Evolutionary conservation across 2,113 vertebrate species (phyloP), one percentile per base, ranked within the genome.

Genomic region (Festucalex cinctus): DNA sequence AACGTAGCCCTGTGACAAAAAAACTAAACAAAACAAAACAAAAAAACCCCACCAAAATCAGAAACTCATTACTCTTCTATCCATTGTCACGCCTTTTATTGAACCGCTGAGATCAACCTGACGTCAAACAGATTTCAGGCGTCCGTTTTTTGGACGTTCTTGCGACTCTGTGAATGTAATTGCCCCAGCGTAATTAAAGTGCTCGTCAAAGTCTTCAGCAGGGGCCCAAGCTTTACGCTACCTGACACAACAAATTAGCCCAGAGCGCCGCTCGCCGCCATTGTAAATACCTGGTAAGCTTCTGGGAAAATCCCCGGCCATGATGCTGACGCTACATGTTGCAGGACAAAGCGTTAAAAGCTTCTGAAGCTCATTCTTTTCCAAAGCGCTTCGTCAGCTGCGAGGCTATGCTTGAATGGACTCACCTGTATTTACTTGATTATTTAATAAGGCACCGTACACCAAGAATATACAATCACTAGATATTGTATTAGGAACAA

Each of bases 261-360:
- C 75, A 68, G 85, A 87, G 81, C 79, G 78, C 63, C 26, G 64
- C 83, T 83, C 77, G 82, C 83, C 64, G 68, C 69, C 73, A 57
- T 39, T 24, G 68, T 87, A 88, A 91, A 89, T 81, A 89, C 86
- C 83, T 83, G 84, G 84, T 88, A 88, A 91, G 87, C 88, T 82
- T 63, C 49, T 57, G 62, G 76, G 68, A 44, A 81, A 89, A 91
- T 88, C 88, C 86, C 32, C 44, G 54, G 58, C 70, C 75, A 76
- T 84, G 85, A 77, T 80, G 82, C 82, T 88, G 82, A 90, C 82
- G 77, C 70, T 81, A 85, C 81, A 79, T 80, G 70, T 35, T 53
- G 64, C 77, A 80, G 83, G 39, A 57, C 54, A 80, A 81, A 85
- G 81, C 75, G 88, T 86, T 91, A 90, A 90, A 86, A 77, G 71